These are phyloP conservation scores for Drosophila hydei DNA, from an alignment of 1,140 invertebrate genomes.

Conservation along the genomic window DNA sequence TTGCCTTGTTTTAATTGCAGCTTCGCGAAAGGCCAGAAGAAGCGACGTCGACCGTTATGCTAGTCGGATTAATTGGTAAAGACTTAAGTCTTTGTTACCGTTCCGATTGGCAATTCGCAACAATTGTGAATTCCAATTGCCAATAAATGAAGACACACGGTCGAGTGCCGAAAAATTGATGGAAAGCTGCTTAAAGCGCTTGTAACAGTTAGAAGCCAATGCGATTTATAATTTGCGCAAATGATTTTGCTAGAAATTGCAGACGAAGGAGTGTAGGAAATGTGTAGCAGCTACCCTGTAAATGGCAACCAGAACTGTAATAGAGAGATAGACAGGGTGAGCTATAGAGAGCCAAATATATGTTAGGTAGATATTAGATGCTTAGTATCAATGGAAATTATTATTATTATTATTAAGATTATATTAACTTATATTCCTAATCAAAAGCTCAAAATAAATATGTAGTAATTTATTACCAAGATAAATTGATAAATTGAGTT, in stretches of 20 bases:
- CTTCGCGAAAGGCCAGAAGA: not conserved
- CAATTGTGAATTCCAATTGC: conserved; percentile 29
- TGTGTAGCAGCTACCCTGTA: not conserved
- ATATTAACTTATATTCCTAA: too few relatives aligned
- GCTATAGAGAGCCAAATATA: too few relatives aligned
- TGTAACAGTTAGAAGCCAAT: conserved; percentile 20
- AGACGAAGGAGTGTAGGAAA: too few relatives aligned
- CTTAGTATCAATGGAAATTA: too few relatives aligned
- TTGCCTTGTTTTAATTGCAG: conserved; percentile 41
- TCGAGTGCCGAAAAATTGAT: not conserved
- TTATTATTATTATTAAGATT: too few relatives aligned
- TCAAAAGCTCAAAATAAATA: too few relatives aligned
- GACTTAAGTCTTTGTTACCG: conserved; percentile 37
- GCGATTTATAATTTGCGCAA: conserved; percentile 9
- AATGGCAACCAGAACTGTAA: not conserved
- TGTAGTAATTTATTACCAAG: too few relatives aligned
- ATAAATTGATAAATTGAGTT: too few relatives aligned
- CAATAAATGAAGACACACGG: conserved; percentile 6
- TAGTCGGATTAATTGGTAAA: conserved; percentile 27
- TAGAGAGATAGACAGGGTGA: not conserved
- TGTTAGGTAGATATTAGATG: too few relatives aligned
- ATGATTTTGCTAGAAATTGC: not conserved
- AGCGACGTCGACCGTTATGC: conserved; percentile 21
- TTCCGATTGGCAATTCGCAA: conserved; percentile 46
- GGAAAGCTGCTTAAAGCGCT: conserved; percentile 14